These are phyloP conservation scores for Nematostella vectensis DNA, from an alignment of 92 coral and sea anemone genomes.

Conservation along the genomic window DNA sequence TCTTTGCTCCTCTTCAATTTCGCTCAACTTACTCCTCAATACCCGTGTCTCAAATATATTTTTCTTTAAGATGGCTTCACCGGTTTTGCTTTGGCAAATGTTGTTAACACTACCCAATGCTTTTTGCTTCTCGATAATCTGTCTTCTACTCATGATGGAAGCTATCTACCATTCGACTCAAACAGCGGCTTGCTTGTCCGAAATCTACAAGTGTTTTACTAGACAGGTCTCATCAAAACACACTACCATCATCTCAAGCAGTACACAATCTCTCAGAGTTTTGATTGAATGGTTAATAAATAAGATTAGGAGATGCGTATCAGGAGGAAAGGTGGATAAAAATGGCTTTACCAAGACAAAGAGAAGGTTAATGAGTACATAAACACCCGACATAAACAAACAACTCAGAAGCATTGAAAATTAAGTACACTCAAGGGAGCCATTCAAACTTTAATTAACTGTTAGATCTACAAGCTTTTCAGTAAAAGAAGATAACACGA, in stretches of 20 bases:
- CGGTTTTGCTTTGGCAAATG: constrained; percentile 34
- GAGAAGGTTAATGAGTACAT: neutral
- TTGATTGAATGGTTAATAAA: too few relatives aligned
- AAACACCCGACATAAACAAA: constrained; percentile 2
- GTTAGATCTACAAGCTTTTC: too few relatives aligned
- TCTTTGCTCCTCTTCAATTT: constrained; percentile 24
- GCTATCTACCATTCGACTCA: too few relatives aligned
- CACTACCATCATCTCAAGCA: too few relatives aligned
- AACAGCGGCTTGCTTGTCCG: too few relatives aligned
- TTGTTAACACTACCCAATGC: constrained; percentile 23
- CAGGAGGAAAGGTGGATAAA: neutral
- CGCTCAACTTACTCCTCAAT: constrained; percentile 23
- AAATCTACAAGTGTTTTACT: too few relatives aligned
- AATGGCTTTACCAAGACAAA: neutral
- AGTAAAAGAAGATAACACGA: too few relatives aligned
- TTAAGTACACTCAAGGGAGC: constrained; percentile 7
- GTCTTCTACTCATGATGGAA: constrained; percentile 28
- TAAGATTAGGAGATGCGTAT: too few relatives aligned
- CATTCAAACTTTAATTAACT: constrained; percentile 15
- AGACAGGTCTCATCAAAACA: too few relatives aligned
- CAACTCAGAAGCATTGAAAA: neutral
- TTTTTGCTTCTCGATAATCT: constrained; percentile 26
- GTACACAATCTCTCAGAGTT: too few relatives aligned
- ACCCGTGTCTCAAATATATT: constrained; percentile 33
- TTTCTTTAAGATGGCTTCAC: constrained; percentile 41